Percentiles rank a stretch among this genome's conserved stretches.
Evolutionary conservation across 2,888 invertebrate genomes (phyloP).

Genomic region (Cetonia aurata): DNA sequence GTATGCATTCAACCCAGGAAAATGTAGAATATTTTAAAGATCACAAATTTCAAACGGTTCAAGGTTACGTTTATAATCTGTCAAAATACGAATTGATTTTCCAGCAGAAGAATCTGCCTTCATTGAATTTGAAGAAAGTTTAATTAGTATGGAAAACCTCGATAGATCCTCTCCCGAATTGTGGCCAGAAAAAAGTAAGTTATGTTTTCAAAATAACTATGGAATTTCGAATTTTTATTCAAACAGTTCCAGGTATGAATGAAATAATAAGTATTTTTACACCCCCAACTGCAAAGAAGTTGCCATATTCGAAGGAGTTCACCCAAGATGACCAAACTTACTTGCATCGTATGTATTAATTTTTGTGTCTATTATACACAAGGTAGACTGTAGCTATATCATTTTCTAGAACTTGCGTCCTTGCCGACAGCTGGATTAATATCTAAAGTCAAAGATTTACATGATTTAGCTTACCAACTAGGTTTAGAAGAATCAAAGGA

Average conservation of each 20-base stretch:
- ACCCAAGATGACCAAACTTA: slow-evolving; percentile 81
- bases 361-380: neutral
- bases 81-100: slow-evolving; percentile 51
- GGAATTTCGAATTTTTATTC: slow-evolving; percentile 59
- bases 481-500: slow-evolving; percentile 96
- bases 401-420: slow-evolving; percentile 74
- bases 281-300: slow-evolving; percentile 72
- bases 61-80: slow-evolving; percentile 47
- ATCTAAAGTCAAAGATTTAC: slow-evolving; percentile 93
- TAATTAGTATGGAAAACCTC: slow-evolving; percentile 90
- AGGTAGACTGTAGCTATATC: neutral
- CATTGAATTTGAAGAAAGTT: slow-evolving; percentile 74
- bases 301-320: slow-evolving; percentile 78
- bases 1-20: neutral
- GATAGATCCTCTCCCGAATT: slow-evolving; percentile 95
- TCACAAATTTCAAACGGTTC: slow-evolving; percentile 32
- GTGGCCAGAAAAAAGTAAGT: slow-evolving; percentile 96
- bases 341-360: slow-evolving; percentile 79
- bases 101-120: slow-evolving; percentile 56
- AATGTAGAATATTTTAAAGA: neutral
- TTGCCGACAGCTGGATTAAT: slow-evolving; percentile 87
- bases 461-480: slow-evolving; percentile 93
- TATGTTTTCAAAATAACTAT: slow-evolving; percentile 67
- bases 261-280: slow-evolving; percentile 82
- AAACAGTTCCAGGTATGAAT: slow-evolving; percentile 88